phyloP scores from a whole-genome alignment of 2,113 vertebrate genomes.

The Machaerirhynchus nigripectus region DNA sequence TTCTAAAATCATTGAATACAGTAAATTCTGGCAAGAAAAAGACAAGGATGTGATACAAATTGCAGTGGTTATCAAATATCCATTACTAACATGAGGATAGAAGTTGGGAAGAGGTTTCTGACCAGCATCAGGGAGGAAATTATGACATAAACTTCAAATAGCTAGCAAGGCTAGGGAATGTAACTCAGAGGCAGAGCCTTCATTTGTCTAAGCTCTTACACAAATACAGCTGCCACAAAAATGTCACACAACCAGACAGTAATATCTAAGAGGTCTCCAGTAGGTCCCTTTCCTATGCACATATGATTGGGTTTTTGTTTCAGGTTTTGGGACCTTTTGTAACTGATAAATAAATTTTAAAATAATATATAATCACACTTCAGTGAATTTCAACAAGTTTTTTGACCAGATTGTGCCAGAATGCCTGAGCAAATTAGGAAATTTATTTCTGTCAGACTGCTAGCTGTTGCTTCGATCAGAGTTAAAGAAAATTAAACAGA shows the following conservation, averaged over 20 bases:
- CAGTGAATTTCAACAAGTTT: background rate
- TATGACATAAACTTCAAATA: background rate
- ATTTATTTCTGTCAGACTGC: background rate
- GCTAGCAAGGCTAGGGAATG: background rate
- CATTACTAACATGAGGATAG: background rate
- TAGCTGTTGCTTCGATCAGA: background rate
- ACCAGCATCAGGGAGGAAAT: background rate
- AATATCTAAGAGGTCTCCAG: background rate
- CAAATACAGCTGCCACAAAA: background rate
- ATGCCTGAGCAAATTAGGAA: background rate
- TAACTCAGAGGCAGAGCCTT: background rate
- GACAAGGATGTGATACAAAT: background rate
- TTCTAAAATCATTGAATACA: background rate
- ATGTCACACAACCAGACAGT: background rate
- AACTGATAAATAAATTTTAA: background rate
- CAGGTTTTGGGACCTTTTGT: background rate
- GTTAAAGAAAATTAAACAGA: constrained; percentile 19
- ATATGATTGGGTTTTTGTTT: background rate
- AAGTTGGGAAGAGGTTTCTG: background rate
- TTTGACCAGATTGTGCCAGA: background rate
- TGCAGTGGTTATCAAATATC: background rate
- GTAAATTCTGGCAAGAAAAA: background rate
- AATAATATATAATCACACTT: background rate
- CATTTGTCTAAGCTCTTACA: background rate
- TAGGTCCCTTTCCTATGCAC: background rate